Conservation (phyloP, 2,797 vertebrate genomes). For the Syncerus caffer region DNA sequence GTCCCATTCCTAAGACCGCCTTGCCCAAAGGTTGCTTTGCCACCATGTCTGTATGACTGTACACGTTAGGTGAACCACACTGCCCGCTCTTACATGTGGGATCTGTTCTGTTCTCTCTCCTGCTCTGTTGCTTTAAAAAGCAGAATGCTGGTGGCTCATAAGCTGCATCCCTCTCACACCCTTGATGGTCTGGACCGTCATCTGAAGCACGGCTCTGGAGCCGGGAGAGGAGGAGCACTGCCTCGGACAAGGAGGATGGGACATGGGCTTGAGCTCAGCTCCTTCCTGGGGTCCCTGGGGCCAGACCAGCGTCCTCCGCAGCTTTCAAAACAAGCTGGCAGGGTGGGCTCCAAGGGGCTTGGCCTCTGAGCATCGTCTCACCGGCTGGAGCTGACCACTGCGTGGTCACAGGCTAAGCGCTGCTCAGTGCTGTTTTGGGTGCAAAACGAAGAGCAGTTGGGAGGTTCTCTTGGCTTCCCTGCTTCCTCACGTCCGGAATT, state of each 20-base stretch:
- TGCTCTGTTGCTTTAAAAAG: neutral
- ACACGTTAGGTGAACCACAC: too few relatives aligned
- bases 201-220: neutral
- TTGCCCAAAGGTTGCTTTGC: neutral
- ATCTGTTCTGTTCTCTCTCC: too few relatives aligned
- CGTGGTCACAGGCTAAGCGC: fast-evolving
- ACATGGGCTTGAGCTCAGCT: fast-evolving
- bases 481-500: neutral
- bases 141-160: neutral
- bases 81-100: fast-evolving
- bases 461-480: neutral
- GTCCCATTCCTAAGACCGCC: fast-evolving
- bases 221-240: too few relatives aligned
- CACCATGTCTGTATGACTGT: fast-evolving
- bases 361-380: neutral
- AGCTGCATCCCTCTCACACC: neutral
- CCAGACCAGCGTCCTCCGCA: too few relatives aligned
- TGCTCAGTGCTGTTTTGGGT: neutral
- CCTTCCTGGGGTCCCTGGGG: neutral
- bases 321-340: neutral
- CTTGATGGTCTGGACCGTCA: too few relatives aligned
- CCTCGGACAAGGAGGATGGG: fast-evolving
- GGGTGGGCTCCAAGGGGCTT: neutral
- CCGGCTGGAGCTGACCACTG: neutral
- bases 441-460: neutral